Percentiles rank a stretch among this genome's conserved stretches.
Evolutionary conservation across 2,797 vertebrate genomes (phyloP).

Genomic region (Bryconaethiops microstoma): DNA sequence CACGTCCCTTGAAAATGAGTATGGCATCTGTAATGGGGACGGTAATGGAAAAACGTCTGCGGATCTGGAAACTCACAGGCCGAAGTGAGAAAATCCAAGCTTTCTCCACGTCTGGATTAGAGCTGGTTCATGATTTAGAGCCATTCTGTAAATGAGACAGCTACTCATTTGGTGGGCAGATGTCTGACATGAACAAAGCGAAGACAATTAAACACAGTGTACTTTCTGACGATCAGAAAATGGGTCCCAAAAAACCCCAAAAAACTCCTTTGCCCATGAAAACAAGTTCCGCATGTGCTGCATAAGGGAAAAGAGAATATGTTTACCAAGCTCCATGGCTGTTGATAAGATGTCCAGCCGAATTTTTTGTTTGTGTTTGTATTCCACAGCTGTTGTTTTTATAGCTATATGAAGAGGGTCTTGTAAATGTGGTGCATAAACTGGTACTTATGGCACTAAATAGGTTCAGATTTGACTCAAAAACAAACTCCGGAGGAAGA

Average conservation of each 20-base stretch:
- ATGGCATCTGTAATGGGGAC: conserved; percentile 5
- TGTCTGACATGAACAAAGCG: conserved; percentile 52
- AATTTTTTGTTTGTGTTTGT: conserved; percentile 31
- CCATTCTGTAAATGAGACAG: conserved; percentile 43
- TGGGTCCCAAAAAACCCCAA: conserved; percentile 26
- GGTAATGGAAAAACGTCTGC: conserved; percentile 10
- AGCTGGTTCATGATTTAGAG: conserved; percentile 34
- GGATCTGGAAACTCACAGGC: neutral
- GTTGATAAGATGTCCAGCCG: conserved; percentile 32
- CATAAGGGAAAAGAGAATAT: conserved; percentile 37
- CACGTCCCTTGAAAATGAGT: neutral
- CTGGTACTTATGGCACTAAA: conserved; percentile 23
- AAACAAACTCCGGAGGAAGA: neutral
- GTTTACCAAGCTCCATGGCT: conserved; percentile 41
- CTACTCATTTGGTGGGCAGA: conserved; percentile 60
- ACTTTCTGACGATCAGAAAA: conserved; percentile 52
- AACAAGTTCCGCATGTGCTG: neutral
- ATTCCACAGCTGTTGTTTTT: conserved; percentile 49
- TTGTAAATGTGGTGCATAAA: conserved; percentile 29
- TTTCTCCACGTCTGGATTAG: conserved; percentile 21
- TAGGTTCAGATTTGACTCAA: conserved; percentile 1
- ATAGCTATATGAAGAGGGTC: conserved; percentile 36
- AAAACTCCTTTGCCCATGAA: conserved; percentile 14
- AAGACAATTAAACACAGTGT: conserved; percentile 51
- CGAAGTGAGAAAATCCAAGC: conserved; percentile 1